These are phyloP conservation scores for Syrmaticus mikado DNA, from an alignment of 2,113 vertebrate genomes.

Conservation along the genomic window DNA sequence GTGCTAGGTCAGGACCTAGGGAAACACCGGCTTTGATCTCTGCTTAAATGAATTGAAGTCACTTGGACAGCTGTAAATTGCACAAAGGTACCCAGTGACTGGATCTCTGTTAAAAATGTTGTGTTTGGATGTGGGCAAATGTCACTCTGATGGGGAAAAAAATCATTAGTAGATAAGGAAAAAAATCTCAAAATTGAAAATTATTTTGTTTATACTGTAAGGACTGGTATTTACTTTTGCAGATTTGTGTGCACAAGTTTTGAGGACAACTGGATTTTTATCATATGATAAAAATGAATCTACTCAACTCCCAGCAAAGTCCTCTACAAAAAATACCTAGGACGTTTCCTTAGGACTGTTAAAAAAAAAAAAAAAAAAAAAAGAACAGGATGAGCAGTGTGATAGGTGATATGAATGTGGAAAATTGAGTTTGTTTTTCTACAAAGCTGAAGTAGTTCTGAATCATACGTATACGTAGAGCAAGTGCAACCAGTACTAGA, in stretches of 20 bases:
- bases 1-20: not conserved
- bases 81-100: not conserved
- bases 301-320: not conserved
- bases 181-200: constrained; percentile 37
- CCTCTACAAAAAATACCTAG: constrained; percentile 20
- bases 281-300: constrained; percentile 14
- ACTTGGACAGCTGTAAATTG: not conserved
- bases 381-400: not conserved
- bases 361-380: not conserved
- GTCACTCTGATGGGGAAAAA: not conserved
- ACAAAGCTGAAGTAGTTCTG: constrained; percentile 19
- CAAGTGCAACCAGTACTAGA: constrained; percentile 54
- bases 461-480: constrained; percentile 16
- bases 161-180: constrained; percentile 43
- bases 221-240: constrained; percentile 41
- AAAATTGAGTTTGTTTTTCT: constrained; percentile 48
- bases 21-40: not conserved
- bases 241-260: constrained; percentile 66
- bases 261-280: constrained; percentile 64
- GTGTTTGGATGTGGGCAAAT: not conserved
- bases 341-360: constrained; percentile 26
- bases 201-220: constrained; percentile 60
- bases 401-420: constrained; percentile 22
- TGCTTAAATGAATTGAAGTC: not conserved
- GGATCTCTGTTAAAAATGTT: not conserved